Evolutionary conservation across 2,797 vertebrate genomes (phyloP), one percentile per base, ranked within the genome.

Genomic region (Spondyliosoma cantharus): DNA sequence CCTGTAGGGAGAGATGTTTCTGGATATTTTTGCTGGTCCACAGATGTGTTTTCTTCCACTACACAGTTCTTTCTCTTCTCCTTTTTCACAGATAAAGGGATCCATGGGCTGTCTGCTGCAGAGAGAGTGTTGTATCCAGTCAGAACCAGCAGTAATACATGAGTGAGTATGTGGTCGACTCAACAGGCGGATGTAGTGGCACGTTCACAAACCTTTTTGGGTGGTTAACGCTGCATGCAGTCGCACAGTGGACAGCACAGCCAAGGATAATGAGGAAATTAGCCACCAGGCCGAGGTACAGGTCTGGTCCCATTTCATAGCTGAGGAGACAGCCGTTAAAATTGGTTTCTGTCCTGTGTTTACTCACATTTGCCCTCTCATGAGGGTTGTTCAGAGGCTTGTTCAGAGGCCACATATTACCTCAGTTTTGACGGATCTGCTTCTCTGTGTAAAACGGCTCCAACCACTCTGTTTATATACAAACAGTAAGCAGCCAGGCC

Each of bases 381-480:
- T 1, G 0, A 49, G 29, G 8, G 8, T 16, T 42, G 57, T 67
- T 78, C 19, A 29, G 62, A 64, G 15, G 32, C 2, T 16, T 42
- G 57, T 67, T 78, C 19, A 29, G 62, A 64, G 15, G 32, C 2
- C 17, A 54, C 11, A 37, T 7, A 2, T 82, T 76, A 86, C 86
- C 80, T 74, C 52, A 87, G 43, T 48, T 82, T 74, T 9, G 78
- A 70, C 2, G 66, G 79, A 85, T 92, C 83, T 81, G 88, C 86
- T 80, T 82, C 74, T 73, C 68, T 80, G 69, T 87, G 87, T 64
- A 86, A 70, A 85, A 80, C 75, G 24, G 56, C 80, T 14, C 32
- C 57, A 16, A 42, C 42, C 65, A 83, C 80, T 45, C 11, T 90
- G 88, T 93, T 91, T 85, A 89, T 83, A 71, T 87, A 79, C 74